Evolutionary conservation across 2,888 invertebrate genomes (phyloP), one percentile per base, ranked within the genome.

Genomic region (Hyalella azteca): DNA sequence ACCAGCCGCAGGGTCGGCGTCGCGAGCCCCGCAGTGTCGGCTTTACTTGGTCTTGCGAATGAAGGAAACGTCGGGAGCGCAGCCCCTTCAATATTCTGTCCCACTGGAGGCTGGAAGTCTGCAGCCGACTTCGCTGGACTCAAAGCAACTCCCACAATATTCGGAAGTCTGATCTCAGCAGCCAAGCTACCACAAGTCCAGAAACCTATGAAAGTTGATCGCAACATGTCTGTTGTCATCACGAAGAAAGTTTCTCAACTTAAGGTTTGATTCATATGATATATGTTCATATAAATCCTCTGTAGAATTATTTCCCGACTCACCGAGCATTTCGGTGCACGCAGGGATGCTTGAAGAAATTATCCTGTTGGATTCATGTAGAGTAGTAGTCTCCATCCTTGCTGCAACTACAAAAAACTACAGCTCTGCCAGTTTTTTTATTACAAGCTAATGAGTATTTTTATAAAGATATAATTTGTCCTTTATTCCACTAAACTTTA

Each of bases 221-320:
- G 77, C 29, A 78, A 79, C 39, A 73, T 79, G 79, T 36, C 79
- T n/a, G 75, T 76, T 7, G 73, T 79, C 3, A n/a, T 79, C 11
- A 73, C 73, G 75, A 79, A 79, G 36, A 79, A 76, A 59, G 45
- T 73, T 7, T 79, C 79, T 0, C 39, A 79, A 36, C n/a, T 80
- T 13, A 76, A 45, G 77, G 77, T 80, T 26, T 0, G 40, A 22
- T 29, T 3, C 19, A 36, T n/a, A n/a, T n/a, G n/a, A n/a, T n/a
- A n/a, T n/a, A n/a, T n/a, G n/a, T n/a, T n/a, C n/a, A n/a, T n/a
- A n/a, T n/a, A n/a, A n/a, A n/a, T n/a, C n/a, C n/a, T n/a, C n/a
- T n/a, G n/a, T n/a, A n/a, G n/a, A n/a, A n/a, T n/a, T n/a, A n/a
- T n/a, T n/a, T n/a, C n/a, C n/a, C n/a, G n/a, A n/a, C n/a, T n/a